A percentile compares a stretch with the other conserved stretches of the same genome.
phyloP scores from a whole-genome alignment of 92 coral and sea anemone genomes.

The Anthopleura xanthogrammica region DNA sequence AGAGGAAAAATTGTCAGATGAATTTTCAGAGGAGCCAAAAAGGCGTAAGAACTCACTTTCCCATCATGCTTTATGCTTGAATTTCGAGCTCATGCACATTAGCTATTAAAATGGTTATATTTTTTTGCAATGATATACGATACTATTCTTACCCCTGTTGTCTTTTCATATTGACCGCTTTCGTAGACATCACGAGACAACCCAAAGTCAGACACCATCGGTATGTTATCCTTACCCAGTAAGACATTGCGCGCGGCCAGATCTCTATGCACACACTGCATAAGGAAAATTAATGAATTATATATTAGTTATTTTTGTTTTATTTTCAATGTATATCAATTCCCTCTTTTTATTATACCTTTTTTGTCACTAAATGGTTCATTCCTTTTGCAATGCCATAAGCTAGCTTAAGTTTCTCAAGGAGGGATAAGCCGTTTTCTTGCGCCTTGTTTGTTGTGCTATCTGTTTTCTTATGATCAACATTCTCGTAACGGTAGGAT shows the following conservation, averaged over 20 bases:
- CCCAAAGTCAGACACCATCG: slow-evolving; percentile 85
- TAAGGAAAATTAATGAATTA: neutral
- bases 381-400: slow-evolving; percentile 64
- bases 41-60: too few relatives aligned
- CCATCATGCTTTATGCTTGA: too few relatives aligned
- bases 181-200: slow-evolving; percentile 80
- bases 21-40: too few relatives aligned
- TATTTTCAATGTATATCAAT: neutral
- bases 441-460: neutral
- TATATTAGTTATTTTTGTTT: neutral
- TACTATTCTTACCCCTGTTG: slow-evolving; percentile 55
- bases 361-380: slow-evolving; percentile 44
- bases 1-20: too few relatives aligned
- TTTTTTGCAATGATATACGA: too few relatives aligned
- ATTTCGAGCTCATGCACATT: too few relatives aligned
- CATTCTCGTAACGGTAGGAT: neutral
- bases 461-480: neutral
- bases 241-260: slow-evolving; percentile 75
- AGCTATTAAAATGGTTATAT: too few relatives aligned
- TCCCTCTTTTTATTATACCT: slow-evolving; percentile 20
- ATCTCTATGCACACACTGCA: slow-evolving; percentile 74
- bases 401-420: slow-evolving; percentile 50
- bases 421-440: slow-evolving; percentile 13
- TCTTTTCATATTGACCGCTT: slow-evolving; percentile 63
- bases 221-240: slow-evolving; percentile 55